Base-by-base conservation (phyloP, 2,888 invertebrate species). In the Calliphora vomitoria region DNA sequence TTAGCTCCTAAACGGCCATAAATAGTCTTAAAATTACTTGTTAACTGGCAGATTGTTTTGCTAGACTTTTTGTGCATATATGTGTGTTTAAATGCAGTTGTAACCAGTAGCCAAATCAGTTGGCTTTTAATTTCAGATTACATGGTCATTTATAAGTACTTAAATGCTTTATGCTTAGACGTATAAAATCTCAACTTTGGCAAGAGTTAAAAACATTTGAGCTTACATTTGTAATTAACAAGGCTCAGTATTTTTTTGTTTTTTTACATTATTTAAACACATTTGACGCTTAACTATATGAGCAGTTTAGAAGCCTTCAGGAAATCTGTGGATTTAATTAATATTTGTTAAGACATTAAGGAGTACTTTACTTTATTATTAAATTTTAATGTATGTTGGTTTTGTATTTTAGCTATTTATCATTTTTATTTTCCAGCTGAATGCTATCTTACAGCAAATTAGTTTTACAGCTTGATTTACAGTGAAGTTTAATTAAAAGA, bases 111-210 rank as follows among this genome's bases (percentile, higher is more conserved):
- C 53, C 3, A 50, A 47, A 18, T 47, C 13, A 50, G 35, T 62
- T 41, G 55, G 20, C 20, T 15, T 55, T 31, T 58, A 25, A 50
- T 31, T 31, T 25, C 74, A 60, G 58, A 58, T 74, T 60, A 74
- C 8, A n/a, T 74, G 41, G 8, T 15, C 41, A 41, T 58, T 58
- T 18, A 38, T 10, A 13, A 41, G 3, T 8, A 11, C 10, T n/a
- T 31, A 44, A 74, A 60, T 60, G 60, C 31, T 44, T 60, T 6
- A 60, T 8, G 18, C 13, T 8, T 74, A 11, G 31, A 60, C 11
- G 60, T 6, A 47, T n/a, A 38, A n/a, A 60, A 60, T 60, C 11
- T 20, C 25, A 18, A 25, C 1, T 44, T 58, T 25, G 8, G n/a
- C n/a, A n/a, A 62, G 62, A 62, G 13, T 31, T 15, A 62, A 1